Evolutionary conservation across 2,888 invertebrate genomes (phyloP), one percentile per base, ranked within the genome.

Genomic region (Ophioninae sp.): DNA sequence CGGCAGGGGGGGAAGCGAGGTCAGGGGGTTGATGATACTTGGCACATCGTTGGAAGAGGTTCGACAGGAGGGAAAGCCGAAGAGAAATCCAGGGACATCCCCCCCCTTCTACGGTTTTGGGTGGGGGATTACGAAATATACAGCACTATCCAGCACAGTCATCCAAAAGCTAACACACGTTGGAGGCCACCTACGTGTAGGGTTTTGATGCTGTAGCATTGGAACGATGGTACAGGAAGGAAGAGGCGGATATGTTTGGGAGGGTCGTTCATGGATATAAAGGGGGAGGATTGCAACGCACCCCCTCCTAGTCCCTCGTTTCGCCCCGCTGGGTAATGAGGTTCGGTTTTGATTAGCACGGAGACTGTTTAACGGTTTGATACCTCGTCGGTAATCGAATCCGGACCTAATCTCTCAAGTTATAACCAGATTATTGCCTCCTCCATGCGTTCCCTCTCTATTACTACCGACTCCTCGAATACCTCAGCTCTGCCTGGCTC

Each of bases 351-450:
- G 93, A 93, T 93, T 93, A 93, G 93, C 93, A 92, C 91, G 91
- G 92, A 93, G 92, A 93, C 93, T 93, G 93, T 93, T 93, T 93
- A 93, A 93, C 93, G 93, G 93, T 93, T 93, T 92, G 92, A 92
- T 93, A 93, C 93, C 93, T 93, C 92, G 91, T 91, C 90, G 90
- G 91, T 93, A 93, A 93, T 93, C 93, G 92, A 93, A 93, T 93
- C 92, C 92, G 91, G 92, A 93, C 92, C 93, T 93, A 93, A 93
- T 93, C 93, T 93, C 93, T 93, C 93, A 93, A 93, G 92, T 93
- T 93, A 92, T 93, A 93, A 93, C 92, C 91, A 89, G 91, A 93
- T 93, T 93, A 93, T 93, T 93, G 91, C 93, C 91, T 92, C 90
- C 92, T 92, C 92, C 91, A 90, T 92, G 91, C 91, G 91, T 91